phyloP scores from a whole-genome alignment of 1,140 invertebrate species.

The Brachionus plicatilis region DNA sequence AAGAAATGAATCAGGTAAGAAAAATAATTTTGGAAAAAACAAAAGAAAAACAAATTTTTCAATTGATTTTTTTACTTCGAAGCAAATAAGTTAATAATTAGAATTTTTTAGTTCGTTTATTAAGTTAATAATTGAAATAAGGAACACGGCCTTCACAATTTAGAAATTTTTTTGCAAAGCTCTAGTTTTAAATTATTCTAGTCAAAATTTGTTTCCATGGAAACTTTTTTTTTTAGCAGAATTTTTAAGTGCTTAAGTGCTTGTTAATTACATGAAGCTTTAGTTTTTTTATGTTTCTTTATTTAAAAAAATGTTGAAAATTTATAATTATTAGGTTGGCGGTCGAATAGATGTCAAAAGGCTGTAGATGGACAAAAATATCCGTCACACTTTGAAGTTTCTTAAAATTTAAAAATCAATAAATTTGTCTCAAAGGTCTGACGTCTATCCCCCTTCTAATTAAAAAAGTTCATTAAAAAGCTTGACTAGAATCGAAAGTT shows the following conservation, averaged over 20 bases:
- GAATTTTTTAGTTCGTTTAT: neutral
- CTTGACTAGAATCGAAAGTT: too few species aligned
- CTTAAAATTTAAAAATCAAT: neutral
- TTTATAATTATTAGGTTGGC: neutral
- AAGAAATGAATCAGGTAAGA: neutral
- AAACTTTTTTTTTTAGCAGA: neutral
- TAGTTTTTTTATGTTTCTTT: slow-evolving; percentile 1
- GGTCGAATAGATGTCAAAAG: neutral
- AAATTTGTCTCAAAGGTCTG: neutral
- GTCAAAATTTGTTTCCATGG: neutral
- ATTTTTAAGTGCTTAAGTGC: slow-evolving; percentile 19
- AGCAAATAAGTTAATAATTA: slow-evolving; percentile 30
- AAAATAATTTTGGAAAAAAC: neutral
- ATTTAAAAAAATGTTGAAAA: neutral
- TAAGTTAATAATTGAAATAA: slow-evolving; percentile 21
- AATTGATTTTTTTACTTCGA: neutral
- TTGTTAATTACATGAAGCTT: slow-evolving; percentile 20
- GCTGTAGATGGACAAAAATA: neutral
- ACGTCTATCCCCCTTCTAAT: neutral
- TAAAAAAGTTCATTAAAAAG: too few species aligned
- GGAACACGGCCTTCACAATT: slow-evolving; percentile 7
- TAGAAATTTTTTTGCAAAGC: neutral
- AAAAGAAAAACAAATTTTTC: slow-evolving; percentile 30
- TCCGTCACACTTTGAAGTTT: neutral
- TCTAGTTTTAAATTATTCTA: neutral